Evolutionary conservation across 2,888 invertebrate species (phyloP).

Genomic region (Eupithecia pulchellata): DNA sequence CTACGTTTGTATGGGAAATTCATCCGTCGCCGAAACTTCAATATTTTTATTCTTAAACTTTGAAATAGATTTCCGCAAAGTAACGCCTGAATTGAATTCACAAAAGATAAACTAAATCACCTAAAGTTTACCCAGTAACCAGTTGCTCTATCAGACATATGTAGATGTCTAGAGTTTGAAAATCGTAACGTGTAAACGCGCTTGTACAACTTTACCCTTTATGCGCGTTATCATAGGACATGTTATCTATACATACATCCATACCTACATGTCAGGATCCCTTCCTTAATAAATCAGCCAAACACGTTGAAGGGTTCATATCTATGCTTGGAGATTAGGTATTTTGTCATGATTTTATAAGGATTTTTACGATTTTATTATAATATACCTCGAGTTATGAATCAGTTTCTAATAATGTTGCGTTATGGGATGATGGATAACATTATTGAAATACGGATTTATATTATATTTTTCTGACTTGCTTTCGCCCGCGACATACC

Average conservation of each 20-base stretch:
- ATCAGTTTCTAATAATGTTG: neutral
- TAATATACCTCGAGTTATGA: neutral
- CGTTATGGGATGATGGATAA: constrained; percentile 2
- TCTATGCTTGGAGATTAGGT: constrained; percentile 16
- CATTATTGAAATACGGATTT: neutral
- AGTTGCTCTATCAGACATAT: no score
- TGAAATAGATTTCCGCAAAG: no score
- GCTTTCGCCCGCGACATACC: neutral
- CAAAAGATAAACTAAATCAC: no score
- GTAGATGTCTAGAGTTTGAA: no score
- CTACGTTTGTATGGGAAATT: no score
- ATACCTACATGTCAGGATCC: constrained; percentile 13
- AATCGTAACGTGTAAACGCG: constrained; percentile 29
- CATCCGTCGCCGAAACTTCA: no score
- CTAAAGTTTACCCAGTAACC: no score
- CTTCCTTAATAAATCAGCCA: constrained; percentile 17
- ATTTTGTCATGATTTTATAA: constrained; percentile 8
- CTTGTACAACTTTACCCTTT: constrained; percentile 33
- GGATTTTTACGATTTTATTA: constrained; percentile 1
- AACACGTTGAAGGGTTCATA: constrained; percentile 19
- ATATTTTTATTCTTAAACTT: no score
- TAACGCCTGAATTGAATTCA: no score
- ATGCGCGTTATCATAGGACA: constrained; percentile 40
- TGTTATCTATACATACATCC: constrained; percentile 7
- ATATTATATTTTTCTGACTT: neutral